Evolutionary conservation across 2,888 invertebrate species (phyloP).

Genomic region (Caenorhabditis afra): DNA sequence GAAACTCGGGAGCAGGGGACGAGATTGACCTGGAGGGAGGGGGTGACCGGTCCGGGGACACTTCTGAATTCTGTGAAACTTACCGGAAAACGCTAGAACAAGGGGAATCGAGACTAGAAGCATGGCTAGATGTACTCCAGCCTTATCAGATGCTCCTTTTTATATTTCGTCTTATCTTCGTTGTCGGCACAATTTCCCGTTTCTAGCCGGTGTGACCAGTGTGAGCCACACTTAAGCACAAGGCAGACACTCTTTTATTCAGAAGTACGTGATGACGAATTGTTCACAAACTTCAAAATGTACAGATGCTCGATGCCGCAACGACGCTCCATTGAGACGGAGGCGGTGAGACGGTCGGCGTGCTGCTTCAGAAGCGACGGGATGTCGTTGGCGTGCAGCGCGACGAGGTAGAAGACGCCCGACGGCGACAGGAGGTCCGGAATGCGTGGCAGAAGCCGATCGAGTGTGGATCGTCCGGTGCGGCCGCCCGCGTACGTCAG

Average conservation of each 20-base stretch:
- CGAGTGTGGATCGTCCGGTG: constrained; percentile 85
- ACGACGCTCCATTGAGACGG: constrained; percentile 85
- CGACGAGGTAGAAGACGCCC: constrained; percentile 91
- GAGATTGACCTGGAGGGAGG: too few species aligned
- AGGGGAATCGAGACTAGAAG: neutral
- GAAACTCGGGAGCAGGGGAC: neutral
- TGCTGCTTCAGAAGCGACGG: constrained; percentile 77
- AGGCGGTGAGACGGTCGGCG: constrained; percentile 42
- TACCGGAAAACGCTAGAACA: neutral
- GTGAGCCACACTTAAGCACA: constrained; percentile 1
- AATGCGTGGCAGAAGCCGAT: constrained; percentile 84
- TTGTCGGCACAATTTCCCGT: neutral
- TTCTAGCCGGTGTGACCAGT: constrained; percentile 7
- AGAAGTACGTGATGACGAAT: neutral
- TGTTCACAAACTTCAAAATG: constrained; percentile 86
- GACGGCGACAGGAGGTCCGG: constrained; percentile 69
- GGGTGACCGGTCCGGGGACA: too few species aligned
- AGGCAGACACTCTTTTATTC: neutral
- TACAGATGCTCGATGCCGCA: constrained; percentile 91
- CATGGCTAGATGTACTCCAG: neutral
- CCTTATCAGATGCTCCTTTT: neutral
- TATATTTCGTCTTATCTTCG: neutral
- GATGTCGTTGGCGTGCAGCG: constrained; percentile 92
- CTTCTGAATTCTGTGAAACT: too few species aligned
- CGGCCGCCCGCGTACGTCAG: constrained; percentile 83